Percentiles rank a stretch among this genome's conserved stretches.
These are phyloP conservation scores for Lutjanus erythropterus DNA, from an alignment of 2,113 vertebrate genomes.

Conservation along the genomic window DNA sequence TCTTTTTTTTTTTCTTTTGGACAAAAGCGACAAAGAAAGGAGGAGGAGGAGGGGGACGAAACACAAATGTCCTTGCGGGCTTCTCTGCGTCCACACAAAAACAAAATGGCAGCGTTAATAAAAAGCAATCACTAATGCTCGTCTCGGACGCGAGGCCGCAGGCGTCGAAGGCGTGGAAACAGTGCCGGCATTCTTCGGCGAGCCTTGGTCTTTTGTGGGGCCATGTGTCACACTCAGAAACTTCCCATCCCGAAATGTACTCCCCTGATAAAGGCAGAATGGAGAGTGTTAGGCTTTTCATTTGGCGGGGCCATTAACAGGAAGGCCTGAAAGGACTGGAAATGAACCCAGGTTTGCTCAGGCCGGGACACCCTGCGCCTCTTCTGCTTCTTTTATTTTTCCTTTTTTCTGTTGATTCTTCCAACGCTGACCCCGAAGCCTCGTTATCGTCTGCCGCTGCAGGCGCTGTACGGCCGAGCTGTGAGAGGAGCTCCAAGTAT, in stretches of 20 bases:
- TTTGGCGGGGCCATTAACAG: slow-evolving; percentile 74
- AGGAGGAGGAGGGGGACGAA: not conserved
- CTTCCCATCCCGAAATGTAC: slow-evolving; percentile 87
- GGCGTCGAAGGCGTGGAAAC: slow-evolving; percentile 90
- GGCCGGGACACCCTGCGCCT: slow-evolving; percentile 58
- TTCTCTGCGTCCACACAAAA: slow-evolving; percentile 87
- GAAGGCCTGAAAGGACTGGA: slow-evolving; percentile 91
- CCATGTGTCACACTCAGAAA: slow-evolving; percentile 88
- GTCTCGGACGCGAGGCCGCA: slow-evolving; percentile 91
- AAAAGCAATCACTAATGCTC: slow-evolving; percentile 92
- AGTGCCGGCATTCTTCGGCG: slow-evolving; percentile 82
- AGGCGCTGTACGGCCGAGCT: not conserved
- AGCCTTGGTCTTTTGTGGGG: slow-evolving; percentile 91
- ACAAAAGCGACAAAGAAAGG: slow-evolving; percentile 76
- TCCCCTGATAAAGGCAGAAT: slow-evolving; percentile 80
- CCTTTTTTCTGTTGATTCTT: slow-evolving; percentile 55
- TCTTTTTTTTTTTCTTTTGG: slow-evolving; percentile 76
- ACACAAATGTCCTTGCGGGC: slow-evolving; percentile 84
- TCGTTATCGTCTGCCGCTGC: slow-evolving; percentile 33
- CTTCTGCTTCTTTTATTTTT: slow-evolving; percentile 55
- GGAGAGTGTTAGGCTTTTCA: slow-evolving; percentile 91
- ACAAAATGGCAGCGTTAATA: slow-evolving; percentile 94
- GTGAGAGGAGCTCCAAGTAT: not conserved
- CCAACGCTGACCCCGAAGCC: slow-evolving; percentile 60
- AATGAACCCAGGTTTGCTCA: slow-evolving; percentile 88